A percentile compares a stretch with the other conserved stretches of the same genome.
Evolutionary conservation across 2,113 vertebrate genomes (phyloP).

Genomic region (Cnemophilus loriae): DNA sequence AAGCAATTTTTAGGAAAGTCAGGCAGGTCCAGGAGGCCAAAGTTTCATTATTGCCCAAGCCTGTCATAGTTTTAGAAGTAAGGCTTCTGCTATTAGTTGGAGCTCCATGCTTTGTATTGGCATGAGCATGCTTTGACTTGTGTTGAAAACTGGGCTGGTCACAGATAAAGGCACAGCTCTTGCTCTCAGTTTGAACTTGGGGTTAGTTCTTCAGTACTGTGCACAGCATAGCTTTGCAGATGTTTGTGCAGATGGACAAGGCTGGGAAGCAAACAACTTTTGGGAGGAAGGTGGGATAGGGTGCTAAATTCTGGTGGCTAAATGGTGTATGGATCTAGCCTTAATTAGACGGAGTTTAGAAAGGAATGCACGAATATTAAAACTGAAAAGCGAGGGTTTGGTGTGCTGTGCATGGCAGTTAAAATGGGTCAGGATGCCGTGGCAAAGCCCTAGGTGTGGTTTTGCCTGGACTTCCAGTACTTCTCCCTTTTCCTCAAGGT

Average conservation of each 20-base stretch:
- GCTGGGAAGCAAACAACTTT: not conserved
- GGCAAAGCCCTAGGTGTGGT: not conserved
- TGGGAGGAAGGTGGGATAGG: not conserved
- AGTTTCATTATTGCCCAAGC: not conserved
- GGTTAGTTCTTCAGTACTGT: not conserved
- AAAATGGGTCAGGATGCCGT: not conserved
- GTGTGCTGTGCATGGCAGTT: not conserved
- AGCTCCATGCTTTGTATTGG: not conserved
- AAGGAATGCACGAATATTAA: not conserved
- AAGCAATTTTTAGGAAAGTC: not conserved
- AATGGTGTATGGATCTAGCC: not conserved
- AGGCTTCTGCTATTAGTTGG: not conserved
- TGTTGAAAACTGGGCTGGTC: not conserved
- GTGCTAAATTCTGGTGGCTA: not conserved
- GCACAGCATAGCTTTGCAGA: not conserved
- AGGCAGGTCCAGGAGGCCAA: not conserved
- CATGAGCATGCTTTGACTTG: not conserved
- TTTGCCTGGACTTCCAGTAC: not conserved
- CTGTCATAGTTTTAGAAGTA: not conserved
- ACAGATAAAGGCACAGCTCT: not conserved
- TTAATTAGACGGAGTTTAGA: not conserved
- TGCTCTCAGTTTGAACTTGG: not conserved
- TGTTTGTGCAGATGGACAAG: not conserved
- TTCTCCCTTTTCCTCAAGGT: not conserved
- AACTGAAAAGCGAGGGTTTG: not conserved